These are phyloP conservation scores for Eilema sororculum DNA, from an alignment of 2,888 invertebrate species.

Conservation along the genomic window DNA sequence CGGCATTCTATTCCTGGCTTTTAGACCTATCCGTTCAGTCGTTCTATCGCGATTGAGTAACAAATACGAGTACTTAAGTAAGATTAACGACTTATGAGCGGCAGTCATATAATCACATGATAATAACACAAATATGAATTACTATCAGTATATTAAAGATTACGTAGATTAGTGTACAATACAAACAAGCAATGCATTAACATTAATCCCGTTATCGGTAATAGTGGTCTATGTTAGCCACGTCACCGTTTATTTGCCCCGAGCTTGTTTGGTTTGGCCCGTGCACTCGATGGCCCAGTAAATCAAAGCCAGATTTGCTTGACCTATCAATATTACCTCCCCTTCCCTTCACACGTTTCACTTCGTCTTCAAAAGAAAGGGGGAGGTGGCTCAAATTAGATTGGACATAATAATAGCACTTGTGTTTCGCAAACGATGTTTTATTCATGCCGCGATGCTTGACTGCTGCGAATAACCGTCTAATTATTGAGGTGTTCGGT, in stretches of 20 bases:
- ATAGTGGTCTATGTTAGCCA: constrained; percentile 69
- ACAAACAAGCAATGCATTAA: constrained; percentile 59
- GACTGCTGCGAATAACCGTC: constrained; percentile 77
- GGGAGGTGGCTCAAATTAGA: constrained; percentile 50
- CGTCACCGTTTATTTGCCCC: constrained; percentile 69
- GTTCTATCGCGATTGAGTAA: not conserved
- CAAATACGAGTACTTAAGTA: not conserved
- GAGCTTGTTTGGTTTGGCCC: constrained; percentile 69
- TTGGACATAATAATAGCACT: constrained; percentile 68
- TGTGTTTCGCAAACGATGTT: constrained; percentile 78
- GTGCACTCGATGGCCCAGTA: constrained; percentile 61
- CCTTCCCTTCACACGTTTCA: constrained; percentile 28
- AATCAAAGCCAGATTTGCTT: constrained; percentile 55
- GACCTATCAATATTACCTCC: constrained; percentile 48
- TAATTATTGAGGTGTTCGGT: constrained; percentile 81
- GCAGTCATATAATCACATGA: not conserved
- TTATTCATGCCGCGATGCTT: constrained; percentile 82
- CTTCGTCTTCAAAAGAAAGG: constrained; percentile 31
- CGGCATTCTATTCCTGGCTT: not conserved
- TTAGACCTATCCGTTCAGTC: not conserved
- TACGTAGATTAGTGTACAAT: constrained; percentile 27
- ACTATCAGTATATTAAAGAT: constrained; percentile 16
- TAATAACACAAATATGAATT: not conserved
- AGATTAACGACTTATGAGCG: not conserved
- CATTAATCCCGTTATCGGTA: constrained; percentile 72